phyloP scores from a whole-genome alignment of 2,113 vertebrate species.

The Onychostruthus taczanowskii region DNA sequence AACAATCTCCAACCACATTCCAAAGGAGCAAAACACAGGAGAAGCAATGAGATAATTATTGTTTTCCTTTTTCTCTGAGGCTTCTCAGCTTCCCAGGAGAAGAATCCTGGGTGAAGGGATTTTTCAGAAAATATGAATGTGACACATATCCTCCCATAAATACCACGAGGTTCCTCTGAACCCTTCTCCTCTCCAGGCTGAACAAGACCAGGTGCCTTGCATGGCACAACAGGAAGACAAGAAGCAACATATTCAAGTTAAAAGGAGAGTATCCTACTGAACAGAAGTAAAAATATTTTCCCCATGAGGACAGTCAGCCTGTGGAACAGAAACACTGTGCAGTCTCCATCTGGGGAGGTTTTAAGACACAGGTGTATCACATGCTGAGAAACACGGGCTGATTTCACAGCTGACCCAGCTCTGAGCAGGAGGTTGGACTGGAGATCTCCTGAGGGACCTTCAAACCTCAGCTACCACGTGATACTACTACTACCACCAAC shows the following conservation, averaged over 20 bases:
- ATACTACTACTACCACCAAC: not conserved
- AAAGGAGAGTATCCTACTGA: not conserved
- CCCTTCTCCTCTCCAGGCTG: not conserved
- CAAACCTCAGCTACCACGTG: not conserved
- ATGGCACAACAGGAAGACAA: not conserved
- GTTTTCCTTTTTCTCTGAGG: too few relatives aligned
- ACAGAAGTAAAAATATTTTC: not conserved
- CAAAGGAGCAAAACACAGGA: too few relatives aligned
- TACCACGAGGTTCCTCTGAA: not conserved
- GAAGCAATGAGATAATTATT: too few relatives aligned
- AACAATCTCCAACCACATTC: too few relatives aligned
- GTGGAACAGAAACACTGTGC: not conserved
- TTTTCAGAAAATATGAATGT: too few relatives aligned
- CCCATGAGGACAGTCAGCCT: not conserved
- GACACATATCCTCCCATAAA: not conserved
- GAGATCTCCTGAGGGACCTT: not conserved
- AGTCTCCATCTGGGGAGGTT: not conserved
- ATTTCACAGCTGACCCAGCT: not conserved
- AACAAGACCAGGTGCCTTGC: not conserved
- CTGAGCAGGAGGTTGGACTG: not conserved
- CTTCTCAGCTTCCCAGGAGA: too few relatives aligned
- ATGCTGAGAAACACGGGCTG: not conserved
- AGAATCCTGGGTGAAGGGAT: too few relatives aligned
- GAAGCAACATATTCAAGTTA: not conserved
- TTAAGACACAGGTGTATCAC: not conserved